A percentile compares a stretch with the other conserved stretches of the same genome.
Conservation (phyloP, 2,888 invertebrate genomes). For the Pollenia griseotomentosa region DNA sequence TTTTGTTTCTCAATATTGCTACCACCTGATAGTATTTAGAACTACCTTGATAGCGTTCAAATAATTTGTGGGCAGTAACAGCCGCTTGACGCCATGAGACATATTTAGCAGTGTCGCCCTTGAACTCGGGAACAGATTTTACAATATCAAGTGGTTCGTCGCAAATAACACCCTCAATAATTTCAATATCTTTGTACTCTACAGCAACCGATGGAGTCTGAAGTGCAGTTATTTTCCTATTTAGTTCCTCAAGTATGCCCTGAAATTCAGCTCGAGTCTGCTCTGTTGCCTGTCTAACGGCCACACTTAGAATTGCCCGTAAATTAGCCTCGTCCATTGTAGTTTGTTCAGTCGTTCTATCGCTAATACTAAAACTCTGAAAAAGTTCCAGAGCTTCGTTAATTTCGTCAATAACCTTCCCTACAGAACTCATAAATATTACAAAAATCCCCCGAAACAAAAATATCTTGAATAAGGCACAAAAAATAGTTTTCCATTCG, state of each 20-base stretch:
- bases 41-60: conserved; percentile 16
- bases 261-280: conserved; percentile 17
- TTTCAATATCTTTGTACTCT: no score
- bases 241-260: conserved; percentile 27
- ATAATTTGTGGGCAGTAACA: conserved; percentile 43
- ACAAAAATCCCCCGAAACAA: no score
- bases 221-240: conserved; percentile 10
- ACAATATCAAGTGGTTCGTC: conserved; percentile 41
- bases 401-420: no score
- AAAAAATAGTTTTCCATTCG: no score
- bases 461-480: no score
- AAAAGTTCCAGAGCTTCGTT: no score
- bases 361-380: no score
- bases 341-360: no score
- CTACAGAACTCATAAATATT: no score
- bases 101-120: conserved; percentile 18
- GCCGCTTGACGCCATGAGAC: conserved; percentile 55
- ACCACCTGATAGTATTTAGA: conserved; percentile 44
- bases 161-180: background rate
- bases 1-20: no score
- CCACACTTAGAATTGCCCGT: conserved; percentile 4
- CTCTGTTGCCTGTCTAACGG: conserved; percentile 32
- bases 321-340: conserved; percentile 4
- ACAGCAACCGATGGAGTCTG: background rate
- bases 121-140: conserved; percentile 44